Conservation (phyloP, 1,140 invertebrate genomes). For the Bombus waltoni region DNA sequence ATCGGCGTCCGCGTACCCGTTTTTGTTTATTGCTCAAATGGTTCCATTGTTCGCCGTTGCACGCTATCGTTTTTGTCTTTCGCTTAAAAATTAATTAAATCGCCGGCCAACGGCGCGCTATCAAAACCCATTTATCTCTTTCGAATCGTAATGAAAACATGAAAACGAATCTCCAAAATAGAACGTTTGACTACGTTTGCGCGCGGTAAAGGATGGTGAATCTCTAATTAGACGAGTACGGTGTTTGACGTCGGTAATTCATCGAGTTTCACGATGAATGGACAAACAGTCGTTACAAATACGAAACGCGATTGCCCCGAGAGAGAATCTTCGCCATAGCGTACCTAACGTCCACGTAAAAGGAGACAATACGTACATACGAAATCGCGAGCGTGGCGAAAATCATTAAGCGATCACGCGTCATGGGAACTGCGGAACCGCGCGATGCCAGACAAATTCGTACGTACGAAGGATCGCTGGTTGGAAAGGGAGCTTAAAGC, state of each 20-base stretch:
- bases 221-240: not conserved
- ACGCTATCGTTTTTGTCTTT: not conserved
- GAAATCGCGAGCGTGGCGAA: conserved; percentile 4
- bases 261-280: not conserved
- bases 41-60: conserved; percentile 10
- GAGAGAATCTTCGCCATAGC: not conserved
- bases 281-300: not conserved
- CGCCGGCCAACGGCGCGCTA: not conserved
- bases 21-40: conserved; percentile 54
- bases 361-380: not conserved
- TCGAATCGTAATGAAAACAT: not conserved
- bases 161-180: not conserved
- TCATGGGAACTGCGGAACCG: conserved; percentile 31
- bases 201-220: not conserved
- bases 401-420: conserved; percentile 38
- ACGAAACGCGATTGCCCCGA: too few species aligned
- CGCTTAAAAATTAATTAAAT: conserved; percentile 34
- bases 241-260: not conserved
- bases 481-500: conserved; percentile 35
- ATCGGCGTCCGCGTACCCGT: conserved; percentile 21
- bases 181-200: not conserved
- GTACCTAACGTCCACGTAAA: not conserved
- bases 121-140: not conserved
- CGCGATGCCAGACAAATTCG: conserved; percentile 36
- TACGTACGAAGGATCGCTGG: conserved; percentile 7